These are phyloP conservation scores for Drosophila punjabiensis DNA, from an alignment of 1,140 invertebrate species.

Conservation along the genomic window DNA sequence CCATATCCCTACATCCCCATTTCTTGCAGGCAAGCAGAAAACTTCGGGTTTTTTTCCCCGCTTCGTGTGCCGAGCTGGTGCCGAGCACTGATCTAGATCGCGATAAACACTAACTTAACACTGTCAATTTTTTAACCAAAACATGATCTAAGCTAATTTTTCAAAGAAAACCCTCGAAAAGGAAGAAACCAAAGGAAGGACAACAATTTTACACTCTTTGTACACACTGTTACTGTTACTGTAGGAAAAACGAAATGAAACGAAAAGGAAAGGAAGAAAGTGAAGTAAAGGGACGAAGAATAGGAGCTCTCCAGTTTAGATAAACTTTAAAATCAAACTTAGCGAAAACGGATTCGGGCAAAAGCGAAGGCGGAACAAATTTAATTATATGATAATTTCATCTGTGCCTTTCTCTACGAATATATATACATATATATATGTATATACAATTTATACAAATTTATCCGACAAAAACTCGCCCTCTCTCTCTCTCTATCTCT, in stretches of 20 bases:
- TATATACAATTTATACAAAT: constrained; percentile 53
- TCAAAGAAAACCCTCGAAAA: constrained; percentile 15
- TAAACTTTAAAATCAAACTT: constrained; percentile 79
- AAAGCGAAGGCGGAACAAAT: constrained; percentile 51
- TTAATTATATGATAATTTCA: constrained; percentile 80
- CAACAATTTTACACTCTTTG: constrained; percentile 77
- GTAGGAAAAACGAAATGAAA: constrained; percentile 15
- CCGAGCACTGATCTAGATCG: constrained; percentile 4
- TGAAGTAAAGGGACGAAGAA: neutral
- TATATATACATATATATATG: constrained; percentile 46
- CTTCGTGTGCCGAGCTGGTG: neutral
- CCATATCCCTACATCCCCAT: neutral
- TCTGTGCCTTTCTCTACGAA: constrained; percentile 82
- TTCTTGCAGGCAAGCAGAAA: too few relatives aligned
- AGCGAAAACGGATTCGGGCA: constrained; percentile 45
- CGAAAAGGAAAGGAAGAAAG: constrained; percentile 3
- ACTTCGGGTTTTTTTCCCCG: neutral
- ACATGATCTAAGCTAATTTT: constrained; percentile 63
- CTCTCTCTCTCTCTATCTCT: constrained; percentile 9
- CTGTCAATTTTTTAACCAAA: constrained; percentile 73
- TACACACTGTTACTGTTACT: constrained; percentile 52
- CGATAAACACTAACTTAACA: constrained; percentile 59
- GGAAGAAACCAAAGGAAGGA: constrained; percentile 19
- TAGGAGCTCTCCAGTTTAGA: constrained; percentile 67
- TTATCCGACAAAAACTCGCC: constrained; percentile 21